phyloP scores from a whole-genome alignment of 2,888 invertebrate genomes.

The Campaea margaritaria region DNA sequence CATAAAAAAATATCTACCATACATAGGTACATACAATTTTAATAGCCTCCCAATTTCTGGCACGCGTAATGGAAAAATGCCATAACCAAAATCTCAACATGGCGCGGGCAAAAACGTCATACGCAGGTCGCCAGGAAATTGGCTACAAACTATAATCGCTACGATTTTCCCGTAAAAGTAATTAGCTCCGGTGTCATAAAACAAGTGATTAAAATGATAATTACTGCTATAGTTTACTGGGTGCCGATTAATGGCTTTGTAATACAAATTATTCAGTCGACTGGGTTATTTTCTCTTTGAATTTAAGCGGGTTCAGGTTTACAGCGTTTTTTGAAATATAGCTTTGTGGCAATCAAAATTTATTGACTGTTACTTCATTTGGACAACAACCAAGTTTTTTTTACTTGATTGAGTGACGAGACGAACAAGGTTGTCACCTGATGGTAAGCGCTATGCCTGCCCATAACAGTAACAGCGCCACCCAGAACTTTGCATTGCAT shows the following conservation, averaged over 20 bases:
- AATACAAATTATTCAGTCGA: constrained; percentile 35
- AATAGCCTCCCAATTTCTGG: not conserved
- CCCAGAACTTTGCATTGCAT: too few relatives aligned
- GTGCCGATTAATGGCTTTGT: constrained; percentile 43
- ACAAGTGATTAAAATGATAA: constrained; percentile 58
- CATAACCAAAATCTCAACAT: constrained; percentile 25
- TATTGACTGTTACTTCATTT: not conserved
- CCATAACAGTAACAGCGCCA: too few relatives aligned
- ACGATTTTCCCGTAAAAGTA: constrained; percentile 37
- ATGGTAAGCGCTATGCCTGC: too few relatives aligned
- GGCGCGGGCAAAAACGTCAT: constrained; percentile 33
- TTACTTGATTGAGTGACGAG: too few relatives aligned
- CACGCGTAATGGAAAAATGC: constrained; percentile 25
- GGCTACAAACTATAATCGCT: constrained; percentile 35
- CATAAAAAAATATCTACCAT: not conserved
- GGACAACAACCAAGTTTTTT: too few relatives aligned
- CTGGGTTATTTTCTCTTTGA: not conserved
- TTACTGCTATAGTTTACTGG: constrained; percentile 48
- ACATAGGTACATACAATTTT: not conserved
- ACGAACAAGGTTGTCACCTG: too few relatives aligned
- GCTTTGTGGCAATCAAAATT: constrained; percentile 7
- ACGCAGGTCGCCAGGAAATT: constrained; percentile 36
- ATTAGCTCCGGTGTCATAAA: constrained; percentile 52
- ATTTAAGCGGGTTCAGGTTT: not conserved
- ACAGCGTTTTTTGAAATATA: too few relatives aligned